A percentile compares a stretch with the other conserved stretches of the same genome.
phyloP scores from a whole-genome alignment of 1,140 invertebrate genomes.

The Drosophila melanogaster region Release_6_plus_ISO1_MT NT_033779.5:11377001-11377500 shows the following conservation, averaged over 20 bases:
- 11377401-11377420: neutral
- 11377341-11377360: conserved; percentile 76
- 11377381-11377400: conserved; percentile 13
- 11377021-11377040: conserved; percentile 32
- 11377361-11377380: conserved; percentile 5
- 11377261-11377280: conserved; percentile 1
- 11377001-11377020: neutral
- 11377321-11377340: conserved; percentile 63
- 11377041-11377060: conserved; percentile 55
- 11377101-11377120: conserved; percentile 40
- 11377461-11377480: conserved; percentile 49
- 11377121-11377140: conserved; percentile 77
- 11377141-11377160: conserved; percentile 84
- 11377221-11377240: conserved; percentile 78
- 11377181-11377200: conserved; percentile 74
- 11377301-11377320: conserved; percentile 51
- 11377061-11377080: conserved; percentile 8
- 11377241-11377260: conserved; percentile 72
- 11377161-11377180: conserved; percentile 69
- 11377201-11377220: conserved; percentile 79
- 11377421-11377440: conserved; percentile 15
- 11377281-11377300: conserved; percentile 67
- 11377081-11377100: conserved; percentile 14
- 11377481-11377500: conserved; percentile 43
- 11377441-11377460: conserved; percentile 35